Evolutionary conservation across 2,797 vertebrate genomes (phyloP).

Genomic region (Lithobates sylvaticus): DNA sequence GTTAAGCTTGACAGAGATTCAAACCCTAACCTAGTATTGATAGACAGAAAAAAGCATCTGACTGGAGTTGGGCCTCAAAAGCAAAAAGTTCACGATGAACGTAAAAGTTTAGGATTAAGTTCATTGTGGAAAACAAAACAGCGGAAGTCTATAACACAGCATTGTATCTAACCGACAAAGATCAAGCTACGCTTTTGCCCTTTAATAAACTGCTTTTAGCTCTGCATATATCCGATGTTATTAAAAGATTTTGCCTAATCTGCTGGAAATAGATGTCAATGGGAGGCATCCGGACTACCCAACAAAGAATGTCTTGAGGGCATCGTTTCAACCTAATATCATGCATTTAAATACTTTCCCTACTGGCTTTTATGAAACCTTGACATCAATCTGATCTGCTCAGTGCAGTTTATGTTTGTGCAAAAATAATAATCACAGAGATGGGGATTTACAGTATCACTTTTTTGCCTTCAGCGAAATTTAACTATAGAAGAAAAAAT

Average conservation of each 20-base stretch:
- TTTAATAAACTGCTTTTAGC: neutral
- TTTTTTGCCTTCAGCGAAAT: conserved; percentile 18
- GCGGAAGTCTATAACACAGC: too few relatives aligned
- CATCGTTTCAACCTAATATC: neutral
- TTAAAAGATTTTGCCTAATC: conserved; percentile 11
- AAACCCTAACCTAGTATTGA: too few relatives aligned
- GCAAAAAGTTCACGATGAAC: too few relatives aligned
- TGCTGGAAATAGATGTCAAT: conserved; percentile 15
- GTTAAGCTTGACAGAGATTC: too few relatives aligned
- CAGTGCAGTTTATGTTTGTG: neutral
- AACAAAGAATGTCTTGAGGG: conserved; percentile 6
- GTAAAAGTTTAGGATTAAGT: too few relatives aligned
- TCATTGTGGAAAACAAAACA: too few relatives aligned
- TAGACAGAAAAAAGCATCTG: too few relatives aligned
- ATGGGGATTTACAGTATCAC: neutral
- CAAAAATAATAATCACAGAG: neutral
- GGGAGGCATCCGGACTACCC: neutral
- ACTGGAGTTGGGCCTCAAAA: too few relatives aligned
- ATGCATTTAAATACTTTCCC: neutral
- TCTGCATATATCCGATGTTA: neutral
- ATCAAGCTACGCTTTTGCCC: too few relatives aligned
- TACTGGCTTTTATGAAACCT: conserved; percentile 1
- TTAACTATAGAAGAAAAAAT: neutral
- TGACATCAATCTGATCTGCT: neutral
- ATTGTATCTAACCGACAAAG: too few relatives aligned